Percentiles rank a stretch among this genome's conserved stretches.
Conservation (phyloP, 2,113 vertebrate genomes). For the Numenius arquata region DNA sequence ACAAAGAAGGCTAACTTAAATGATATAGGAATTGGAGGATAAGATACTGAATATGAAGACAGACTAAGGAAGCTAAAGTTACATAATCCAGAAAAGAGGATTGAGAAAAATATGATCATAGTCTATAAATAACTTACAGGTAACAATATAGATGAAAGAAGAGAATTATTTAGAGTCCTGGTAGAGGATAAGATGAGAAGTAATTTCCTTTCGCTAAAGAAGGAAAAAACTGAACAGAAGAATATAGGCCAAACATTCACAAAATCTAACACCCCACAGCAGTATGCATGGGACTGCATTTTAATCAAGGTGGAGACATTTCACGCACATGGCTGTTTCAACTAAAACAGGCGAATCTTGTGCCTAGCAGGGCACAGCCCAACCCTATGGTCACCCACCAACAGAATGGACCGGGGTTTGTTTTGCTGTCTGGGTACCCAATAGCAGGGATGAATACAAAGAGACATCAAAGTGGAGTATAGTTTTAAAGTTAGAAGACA, state of each 20-base stretch:
- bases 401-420: not conserved
- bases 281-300: not conserved
- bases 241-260: not conserved
- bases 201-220: not conserved
- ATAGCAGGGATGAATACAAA: not conserved
- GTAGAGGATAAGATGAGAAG: slow-evolving; percentile 4
- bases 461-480: not conserved
- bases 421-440: not conserved
- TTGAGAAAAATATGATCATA: slow-evolving; percentile 1
- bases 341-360: rapidly evolving
- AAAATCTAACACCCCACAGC: not conserved
- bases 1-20: not conserved
- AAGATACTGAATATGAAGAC: not conserved
- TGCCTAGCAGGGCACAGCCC: not conserved
- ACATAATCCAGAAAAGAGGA: slow-evolving; percentile 55
- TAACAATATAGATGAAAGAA: slow-evolving; percentile 54
- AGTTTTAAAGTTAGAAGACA: not conserved
- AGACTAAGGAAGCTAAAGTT: slow-evolving; percentile 21
- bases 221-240: not conserved
- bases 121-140: slow-evolving; percentile 48
- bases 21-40: not conserved
- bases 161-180: not conserved
- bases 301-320: not conserved
- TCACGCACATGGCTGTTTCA: not conserved
- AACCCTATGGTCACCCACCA: too few species aligned